Evolutionary conservation across 2,888 invertebrate genomes (phyloP), one percentile per base, ranked within the genome.

Genomic region (Mellilla xanthometata): DNA sequence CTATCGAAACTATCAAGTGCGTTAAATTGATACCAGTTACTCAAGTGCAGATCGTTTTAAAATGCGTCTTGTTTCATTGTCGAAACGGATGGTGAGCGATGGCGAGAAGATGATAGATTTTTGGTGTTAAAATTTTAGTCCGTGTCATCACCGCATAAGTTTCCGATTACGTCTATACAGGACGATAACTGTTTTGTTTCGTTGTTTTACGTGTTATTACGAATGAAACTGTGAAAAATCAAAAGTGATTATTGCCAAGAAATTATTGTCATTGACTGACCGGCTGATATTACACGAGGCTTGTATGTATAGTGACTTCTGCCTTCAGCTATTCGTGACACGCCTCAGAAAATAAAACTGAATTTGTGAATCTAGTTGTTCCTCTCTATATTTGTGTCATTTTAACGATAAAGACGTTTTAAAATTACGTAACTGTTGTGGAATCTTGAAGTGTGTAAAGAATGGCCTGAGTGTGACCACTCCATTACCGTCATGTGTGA

Each of bases 251-350:
- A 78, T 74, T 80, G 81, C 76, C 72, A 72, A 71, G 81, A 85
- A 86, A 85, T 86, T 75, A 88, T 89, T 89, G 90, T 89, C 88
- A 90, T 87, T 88, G 89, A 87, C 83, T 83, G 89, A 90, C 90
- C 90, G 90, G 90, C 90, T 90, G 90, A 90, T 90, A 90, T 88
- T 88, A 89, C 89, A 89, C 88, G 87, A 89, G 89, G 90, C 88
- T 88, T 89, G 88, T 88, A 90, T 90, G 89, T 89, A 84, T 89
- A 87, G 88, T 86, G 87, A 89, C 88, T 90, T 83, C 86, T 89
- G 74, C 85, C 84, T 88, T 84, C 85, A 85, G 84, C 83, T 87
- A 85, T 87, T 86, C 84, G 88, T 87, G 90, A 90, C 90, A 90
- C 90, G 90, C 90, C 90, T 90, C 87, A 86, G 81, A 86, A 85